Percentiles rank a stretch among this genome's conserved stretches.
Evolutionary conservation across 2,888 invertebrate species (phyloP).

Genomic region (Meta bourneti): DNA sequence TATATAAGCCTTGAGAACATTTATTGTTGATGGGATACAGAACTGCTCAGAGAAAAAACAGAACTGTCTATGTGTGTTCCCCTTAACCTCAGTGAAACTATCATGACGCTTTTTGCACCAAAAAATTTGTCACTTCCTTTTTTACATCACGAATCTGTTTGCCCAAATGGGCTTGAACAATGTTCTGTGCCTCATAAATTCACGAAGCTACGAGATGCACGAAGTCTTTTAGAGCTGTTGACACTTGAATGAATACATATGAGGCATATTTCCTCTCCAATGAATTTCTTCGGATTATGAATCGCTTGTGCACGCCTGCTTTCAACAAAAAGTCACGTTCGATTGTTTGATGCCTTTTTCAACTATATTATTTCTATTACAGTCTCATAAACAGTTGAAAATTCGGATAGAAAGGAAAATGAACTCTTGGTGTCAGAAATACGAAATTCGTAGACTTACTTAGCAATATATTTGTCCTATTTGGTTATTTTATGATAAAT

Average conservation of each 20-base stretch:
- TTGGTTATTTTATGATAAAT: too few relatives aligned
- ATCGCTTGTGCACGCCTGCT: background rate
- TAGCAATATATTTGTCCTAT: too few relatives aligned
- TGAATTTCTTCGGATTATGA: background rate
- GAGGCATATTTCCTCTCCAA: background rate
- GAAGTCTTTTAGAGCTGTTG: slow-evolving; percentile 1
- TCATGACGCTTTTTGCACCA: background rate
- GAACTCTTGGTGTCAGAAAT: background rate
- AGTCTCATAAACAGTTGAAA: background rate
- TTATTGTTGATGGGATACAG: background rate
- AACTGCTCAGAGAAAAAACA: background rate
- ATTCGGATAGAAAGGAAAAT: background rate
- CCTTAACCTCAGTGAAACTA: background rate
- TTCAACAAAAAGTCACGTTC: background rate
- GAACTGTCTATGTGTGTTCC: background rate
- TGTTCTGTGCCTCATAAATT: background rate
- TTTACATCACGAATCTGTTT: slow-evolving; percentile 22
- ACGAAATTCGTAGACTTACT: too few relatives aligned
- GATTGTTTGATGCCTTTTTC: background rate
- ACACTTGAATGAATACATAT: slow-evolving; percentile 1
- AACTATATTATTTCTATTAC: background rate
- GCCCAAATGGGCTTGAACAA: slow-evolving; percentile 9
- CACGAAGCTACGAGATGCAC: background rate
- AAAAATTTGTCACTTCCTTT: slow-evolving; percentile 12
- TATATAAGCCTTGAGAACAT: too few relatives aligned